Conservation (phyloP, 2,797 vertebrate genomes). For the Carcharodon carcharias region DNA sequence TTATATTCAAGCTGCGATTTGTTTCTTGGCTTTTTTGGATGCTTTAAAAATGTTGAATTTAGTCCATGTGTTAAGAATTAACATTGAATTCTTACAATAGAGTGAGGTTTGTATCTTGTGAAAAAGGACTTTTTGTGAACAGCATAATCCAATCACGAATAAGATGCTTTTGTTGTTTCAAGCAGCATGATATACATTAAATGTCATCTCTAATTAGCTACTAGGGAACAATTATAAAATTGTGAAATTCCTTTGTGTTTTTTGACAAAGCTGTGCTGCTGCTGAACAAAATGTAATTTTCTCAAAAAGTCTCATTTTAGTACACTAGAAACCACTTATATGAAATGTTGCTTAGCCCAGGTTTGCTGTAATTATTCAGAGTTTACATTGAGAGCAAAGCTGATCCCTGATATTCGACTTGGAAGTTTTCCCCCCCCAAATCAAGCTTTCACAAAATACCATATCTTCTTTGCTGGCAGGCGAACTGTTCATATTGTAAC, state of each 20-base stretch:
- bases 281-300: background rate
- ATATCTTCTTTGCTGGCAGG: background rate
- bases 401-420: background rate
- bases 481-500: background rate
- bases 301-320: background rate
- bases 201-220: background rate
- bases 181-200: background rate
- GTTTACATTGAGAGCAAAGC: background rate
- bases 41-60: background rate
- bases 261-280: background rate
- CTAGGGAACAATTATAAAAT: background rate
- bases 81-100: background rate
- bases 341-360: background rate
- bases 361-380: background rate
- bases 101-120: background rate
- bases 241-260: background rate
- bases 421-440: background rate
- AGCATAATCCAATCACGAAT: background rate
- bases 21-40: background rate
- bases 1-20: background rate
- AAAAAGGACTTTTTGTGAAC: background rate
- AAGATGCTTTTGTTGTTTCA: background rate
- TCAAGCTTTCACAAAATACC: background rate
- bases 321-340: background rate
- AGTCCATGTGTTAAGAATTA: background rate